Conservation (phyloP, 2,113 vertebrate genomes). For the Craseonycteris thonglongyai region DNA sequence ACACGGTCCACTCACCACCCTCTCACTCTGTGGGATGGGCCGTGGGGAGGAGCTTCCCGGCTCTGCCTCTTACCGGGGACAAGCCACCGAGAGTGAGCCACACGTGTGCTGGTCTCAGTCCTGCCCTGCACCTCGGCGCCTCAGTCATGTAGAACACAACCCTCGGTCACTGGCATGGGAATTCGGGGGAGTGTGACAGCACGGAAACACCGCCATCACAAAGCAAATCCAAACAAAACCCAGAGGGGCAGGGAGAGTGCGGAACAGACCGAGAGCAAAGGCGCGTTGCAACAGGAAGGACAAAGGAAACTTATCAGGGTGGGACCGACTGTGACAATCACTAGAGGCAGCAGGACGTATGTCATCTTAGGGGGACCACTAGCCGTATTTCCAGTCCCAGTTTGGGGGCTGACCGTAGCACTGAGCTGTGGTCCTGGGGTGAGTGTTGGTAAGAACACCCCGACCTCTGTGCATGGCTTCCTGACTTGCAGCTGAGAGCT, state of each 20-base stretch:
- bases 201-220: background rate
- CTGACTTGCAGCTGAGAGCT: rapidly evolving
- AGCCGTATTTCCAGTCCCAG: rapidly evolving
- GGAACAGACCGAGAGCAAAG: background rate
- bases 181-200: background rate
- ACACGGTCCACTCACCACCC: background rate
- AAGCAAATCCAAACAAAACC: background rate
- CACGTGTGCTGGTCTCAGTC: background rate
- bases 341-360: rapidly evolving
- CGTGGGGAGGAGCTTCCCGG: background rate
- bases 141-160: no score
- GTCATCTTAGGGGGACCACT: rapidly evolving
- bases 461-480: rapidly evolving
- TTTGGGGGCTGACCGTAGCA: no score
- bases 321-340: rapidly evolving
- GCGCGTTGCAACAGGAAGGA: background rate
- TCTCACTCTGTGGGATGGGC: background rate
- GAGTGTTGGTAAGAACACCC: rapidly evolving
- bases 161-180: background rate
- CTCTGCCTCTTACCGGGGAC: background rate
- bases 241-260: background rate
- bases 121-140: background rate
- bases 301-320: rapidly evolving
- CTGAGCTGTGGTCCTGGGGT: rapidly evolving
- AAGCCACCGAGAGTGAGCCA: background rate